Evolutionary conservation across 2,888 invertebrate genomes (phyloP).

Genomic region (Eupithecia insigniata): DNA sequence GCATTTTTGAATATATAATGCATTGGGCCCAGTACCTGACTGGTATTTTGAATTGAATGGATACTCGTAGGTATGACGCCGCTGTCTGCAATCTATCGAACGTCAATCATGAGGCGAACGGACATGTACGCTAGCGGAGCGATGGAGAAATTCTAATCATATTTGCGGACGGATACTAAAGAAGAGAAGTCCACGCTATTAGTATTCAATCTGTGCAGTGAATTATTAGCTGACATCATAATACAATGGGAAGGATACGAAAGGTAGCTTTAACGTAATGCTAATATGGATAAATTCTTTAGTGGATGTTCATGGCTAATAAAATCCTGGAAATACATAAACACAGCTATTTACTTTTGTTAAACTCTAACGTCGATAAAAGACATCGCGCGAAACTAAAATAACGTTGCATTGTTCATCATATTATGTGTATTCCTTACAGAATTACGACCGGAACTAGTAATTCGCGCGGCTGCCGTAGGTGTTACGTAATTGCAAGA

Average conservation of each 20-base stretch:
- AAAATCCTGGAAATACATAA: neutral
- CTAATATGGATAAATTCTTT: slow-evolving; percentile 33
- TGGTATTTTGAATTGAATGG: slow-evolving; percentile 42
- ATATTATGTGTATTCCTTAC: slow-evolving; percentile 14
- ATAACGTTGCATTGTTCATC: slow-evolving; percentile 1
- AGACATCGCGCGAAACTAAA: neutral
- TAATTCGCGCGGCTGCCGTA: slow-evolving; percentile 48
- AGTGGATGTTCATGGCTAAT: slow-evolving; percentile 18
- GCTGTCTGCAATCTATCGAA: slow-evolving; percentile 42
- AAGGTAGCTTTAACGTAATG: slow-evolving; percentile 40
- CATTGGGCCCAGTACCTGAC: slow-evolving; percentile 31
- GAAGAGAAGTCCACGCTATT: slow-evolving; percentile 42
- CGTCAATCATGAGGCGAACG: slow-evolving; percentile 46
- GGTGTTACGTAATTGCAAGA: slow-evolving; percentile 70
- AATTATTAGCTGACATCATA: slow-evolving; percentile 45
- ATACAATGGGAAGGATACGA: slow-evolving; percentile 44
- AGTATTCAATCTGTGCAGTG: slow-evolving; percentile 47
- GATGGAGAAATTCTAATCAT: slow-evolving; percentile 49
- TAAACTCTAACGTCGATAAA: neutral
- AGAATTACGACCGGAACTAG: slow-evolving; percentile 43
- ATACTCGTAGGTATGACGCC: slow-evolving; percentile 34
- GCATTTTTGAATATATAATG: slow-evolving; percentile 37
- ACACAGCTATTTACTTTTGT: neutral
- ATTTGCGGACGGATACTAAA: slow-evolving; percentile 40
- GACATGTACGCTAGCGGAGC: slow-evolving; percentile 37